phyloP scores from a whole-genome alignment of 2,113 vertebrate genomes.

The Antigone vipio region DNA sequence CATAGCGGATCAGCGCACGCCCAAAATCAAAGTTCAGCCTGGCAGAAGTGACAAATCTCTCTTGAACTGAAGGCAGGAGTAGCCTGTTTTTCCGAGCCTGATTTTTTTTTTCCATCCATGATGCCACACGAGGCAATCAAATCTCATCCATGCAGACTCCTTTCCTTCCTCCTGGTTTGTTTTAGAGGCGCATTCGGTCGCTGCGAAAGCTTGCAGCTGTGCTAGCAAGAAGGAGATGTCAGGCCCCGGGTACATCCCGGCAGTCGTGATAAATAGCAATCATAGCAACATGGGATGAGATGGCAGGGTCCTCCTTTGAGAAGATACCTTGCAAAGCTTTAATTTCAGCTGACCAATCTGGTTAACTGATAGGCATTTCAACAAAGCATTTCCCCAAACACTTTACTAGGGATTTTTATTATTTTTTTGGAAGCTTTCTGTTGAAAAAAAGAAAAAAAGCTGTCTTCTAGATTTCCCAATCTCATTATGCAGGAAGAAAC shows the following conservation, averaged over 20 bases:
- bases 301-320: background rate
- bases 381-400: background rate
- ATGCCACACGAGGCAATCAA: background rate
- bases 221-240: background rate
- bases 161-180: background rate
- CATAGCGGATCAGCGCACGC: accelerated
- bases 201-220: background rate
- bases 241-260: background rate
- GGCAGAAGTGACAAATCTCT: background rate
- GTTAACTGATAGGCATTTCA: background rate
- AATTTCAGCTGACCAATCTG: background rate
- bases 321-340: background rate
- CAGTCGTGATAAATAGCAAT: accelerated
- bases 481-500: background rate
- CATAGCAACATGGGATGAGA: accelerated
- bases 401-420: background rate
- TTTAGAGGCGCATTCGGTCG: accelerated
- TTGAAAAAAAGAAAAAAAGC: background rate
- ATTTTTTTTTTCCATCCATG: background rate
- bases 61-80: background rate
- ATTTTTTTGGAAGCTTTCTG: background rate
- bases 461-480: background rate
- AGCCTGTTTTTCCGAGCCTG: accelerated
- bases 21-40: background rate
- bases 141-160: accelerated